Evolutionary conservation across 92 coral and sea anemone genomes (phyloP), one percentile per base, ranked within the genome.

Genomic region (Zoanthus gigantus): DNA sequence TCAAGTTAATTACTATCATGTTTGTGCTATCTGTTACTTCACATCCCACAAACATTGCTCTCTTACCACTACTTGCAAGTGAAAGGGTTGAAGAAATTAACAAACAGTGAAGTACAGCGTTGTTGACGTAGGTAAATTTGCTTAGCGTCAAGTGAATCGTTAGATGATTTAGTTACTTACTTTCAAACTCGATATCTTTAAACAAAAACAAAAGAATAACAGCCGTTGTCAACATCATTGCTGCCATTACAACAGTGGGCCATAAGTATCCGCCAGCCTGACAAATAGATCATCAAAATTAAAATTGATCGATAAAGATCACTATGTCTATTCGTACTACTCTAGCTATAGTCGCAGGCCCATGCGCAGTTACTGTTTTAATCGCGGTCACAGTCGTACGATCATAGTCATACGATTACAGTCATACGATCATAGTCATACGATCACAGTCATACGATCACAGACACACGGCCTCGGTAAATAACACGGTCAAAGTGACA

Each of bases 211-310:
- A 29, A 6, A 69, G 74, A 9, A 12, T 9, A 9, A 69, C 74
- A 69, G 74, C 74, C 8, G 74, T 69, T 18, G 30, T 4, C 15
- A 69, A 29, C 74, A 69, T 69, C 74, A 69, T 69, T 13, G 74
- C 10, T 28, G 74, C 74, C 74, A 69, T 69, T 29, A 69, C 74
- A 30, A 69, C 9, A 6, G 74, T 69, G 8, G 74, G 74, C 44
- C 45, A 69, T 11, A 69, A 9, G 45, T 69, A 69, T 69, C 74
- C 74, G 10, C 44, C 74, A 69, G 45, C 45, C 74, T 69, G 30
- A 69, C 14, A 12, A 30, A 30, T 11, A 18, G 29, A 69, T 28
- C 42, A 37, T 37, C 42, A 69, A 30, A 0, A 69, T 5, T 0
- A 30, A 8, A 7, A 50, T 50, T 50, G 12, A 11, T 11, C 5